Conservation (phyloP, 2,888 invertebrate species). For the Lymantria monacha region DNA sequence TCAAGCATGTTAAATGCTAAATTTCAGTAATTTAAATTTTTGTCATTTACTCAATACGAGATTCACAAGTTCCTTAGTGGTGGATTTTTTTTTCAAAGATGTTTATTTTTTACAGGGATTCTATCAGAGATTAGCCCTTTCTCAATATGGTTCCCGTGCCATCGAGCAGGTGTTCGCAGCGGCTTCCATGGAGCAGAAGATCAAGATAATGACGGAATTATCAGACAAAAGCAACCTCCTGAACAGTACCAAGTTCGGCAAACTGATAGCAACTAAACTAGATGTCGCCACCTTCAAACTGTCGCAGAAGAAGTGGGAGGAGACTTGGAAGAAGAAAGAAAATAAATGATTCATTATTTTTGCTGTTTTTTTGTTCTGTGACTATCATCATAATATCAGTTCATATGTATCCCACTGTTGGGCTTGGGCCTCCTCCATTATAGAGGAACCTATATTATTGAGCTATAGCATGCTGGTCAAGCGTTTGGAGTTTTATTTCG, state of each 20-base stretch:
- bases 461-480: too few relatives aligned
- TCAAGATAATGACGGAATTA: constrained; percentile 86
- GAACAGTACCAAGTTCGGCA: constrained; percentile 86
- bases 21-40: too few relatives aligned
- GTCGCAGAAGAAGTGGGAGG: constrained; percentile 87
- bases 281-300: constrained; percentile 85
- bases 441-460: too few relatives aligned
- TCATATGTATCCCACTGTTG: too few relatives aligned
- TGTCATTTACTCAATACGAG: too few relatives aligned
- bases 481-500: too few relatives aligned
- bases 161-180: constrained; percentile 87
- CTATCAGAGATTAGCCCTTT: constrained; percentile 85
- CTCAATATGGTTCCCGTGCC: constrained; percentile 89
- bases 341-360: constrained; percentile 23
- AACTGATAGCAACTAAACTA: constrained; percentile 85
- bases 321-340: constrained; percentile 44
- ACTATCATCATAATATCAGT: too few relatives aligned
- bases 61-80: too few relatives aligned
- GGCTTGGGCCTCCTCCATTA: too few relatives aligned
- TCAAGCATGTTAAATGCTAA: too few relatives aligned
- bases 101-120: constrained; percentile 68
- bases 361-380: not conserved
- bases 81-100: too few relatives aligned
- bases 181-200: constrained; percentile 82
- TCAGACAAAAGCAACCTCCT: constrained; percentile 84